Percentiles rank a stretch among this genome's conserved stretches.
Conservation (phyloP, 2,113 vertebrate species). For the Etheostoma cragini region DNA sequence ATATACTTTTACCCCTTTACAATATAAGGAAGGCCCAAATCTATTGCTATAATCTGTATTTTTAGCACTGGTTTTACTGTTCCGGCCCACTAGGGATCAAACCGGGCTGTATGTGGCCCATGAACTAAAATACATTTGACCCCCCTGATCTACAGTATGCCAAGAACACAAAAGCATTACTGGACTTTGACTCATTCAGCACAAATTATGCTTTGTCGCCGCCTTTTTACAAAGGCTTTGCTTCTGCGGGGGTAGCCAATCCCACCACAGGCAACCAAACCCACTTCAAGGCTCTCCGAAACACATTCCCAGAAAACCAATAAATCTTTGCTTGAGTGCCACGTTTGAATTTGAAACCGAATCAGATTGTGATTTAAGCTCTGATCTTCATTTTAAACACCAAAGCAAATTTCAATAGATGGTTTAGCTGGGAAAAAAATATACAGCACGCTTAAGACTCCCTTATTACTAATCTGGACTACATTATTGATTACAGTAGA, state of each 20-base stretch:
- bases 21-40: no score
- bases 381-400: neutral
- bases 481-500: neutral
- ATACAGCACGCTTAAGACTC: slow-evolving; percentile 5
- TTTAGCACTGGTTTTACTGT: no score
- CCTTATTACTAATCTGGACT: no score
- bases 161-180: slow-evolving; percentile 4
- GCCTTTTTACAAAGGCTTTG: neutral
- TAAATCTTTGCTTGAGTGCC: neutral
- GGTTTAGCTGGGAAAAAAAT: slow-evolving; percentile 9
- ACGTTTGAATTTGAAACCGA: slow-evolving; percentile 11
- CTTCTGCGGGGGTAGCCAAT: neutral
- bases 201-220: neutral
- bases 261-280: slow-evolving; percentile 19
- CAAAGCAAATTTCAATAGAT: slow-evolving; percentile 12
- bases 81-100: no score
- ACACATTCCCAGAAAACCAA: slow-evolving; percentile 23
- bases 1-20: no score
- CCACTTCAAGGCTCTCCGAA: neutral
- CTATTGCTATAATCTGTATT: no score
- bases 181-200: neutral
- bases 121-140: no score
- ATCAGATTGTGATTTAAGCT: slow-evolving; percentile 10
- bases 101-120: no score
- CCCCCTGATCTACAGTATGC: neutral